Conservation (phyloP, 2,888 invertebrate species). For the Tenodera sinensis region DNA sequence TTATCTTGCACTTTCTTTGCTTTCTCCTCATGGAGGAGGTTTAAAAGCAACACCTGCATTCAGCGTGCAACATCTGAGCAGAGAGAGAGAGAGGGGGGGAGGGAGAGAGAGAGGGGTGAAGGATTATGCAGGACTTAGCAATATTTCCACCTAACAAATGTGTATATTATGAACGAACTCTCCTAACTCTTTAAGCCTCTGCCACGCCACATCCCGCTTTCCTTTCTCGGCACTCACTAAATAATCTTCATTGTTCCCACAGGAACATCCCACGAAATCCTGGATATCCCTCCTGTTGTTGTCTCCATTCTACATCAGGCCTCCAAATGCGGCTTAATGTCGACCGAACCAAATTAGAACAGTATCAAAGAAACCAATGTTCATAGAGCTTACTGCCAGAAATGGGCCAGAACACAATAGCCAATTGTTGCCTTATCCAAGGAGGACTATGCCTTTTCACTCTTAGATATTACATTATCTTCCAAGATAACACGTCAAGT, state of each 20-base stretch:
- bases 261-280: background rate
- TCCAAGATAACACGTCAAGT: too few species aligned
- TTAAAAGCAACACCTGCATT: background rate
- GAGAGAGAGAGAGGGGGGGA: background rate
- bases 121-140: background rate
- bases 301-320: background rate
- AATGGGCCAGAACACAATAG: background rate
- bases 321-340: background rate
- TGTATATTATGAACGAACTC: background rate
- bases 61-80: background rate
- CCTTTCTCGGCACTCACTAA: background rate
- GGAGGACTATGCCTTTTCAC: too few species aligned
- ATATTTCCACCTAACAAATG: background rate
- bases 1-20: too few species aligned
- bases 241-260: constrained; percentile 3
- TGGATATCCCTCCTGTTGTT: background rate
- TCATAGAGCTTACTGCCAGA: background rate
- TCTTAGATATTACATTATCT: too few species aligned
- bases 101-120: background rate
- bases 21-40: too few species aligned
- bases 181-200: background rate
- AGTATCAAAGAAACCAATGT: background rate
- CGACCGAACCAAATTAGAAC: background rate
- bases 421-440: too few species aligned
- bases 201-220: background rate